These are phyloP conservation scores for Holcopasites calliopsidis DNA, from an alignment of 1,140 invertebrate genomes.

Conservation along the genomic window DNA sequence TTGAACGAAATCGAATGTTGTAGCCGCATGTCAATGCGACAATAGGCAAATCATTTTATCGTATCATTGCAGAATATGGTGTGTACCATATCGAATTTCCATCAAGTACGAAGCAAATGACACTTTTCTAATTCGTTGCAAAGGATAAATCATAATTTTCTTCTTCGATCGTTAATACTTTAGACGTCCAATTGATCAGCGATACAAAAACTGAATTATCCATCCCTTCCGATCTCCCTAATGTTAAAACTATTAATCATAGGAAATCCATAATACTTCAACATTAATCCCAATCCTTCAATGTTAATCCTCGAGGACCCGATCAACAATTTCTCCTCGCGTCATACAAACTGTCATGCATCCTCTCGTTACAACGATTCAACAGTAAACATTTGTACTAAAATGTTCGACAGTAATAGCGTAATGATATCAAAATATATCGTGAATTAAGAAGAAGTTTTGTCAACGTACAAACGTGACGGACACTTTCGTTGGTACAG, in stretches of 20 bases:
- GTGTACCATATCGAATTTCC: background rate
- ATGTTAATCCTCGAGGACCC: background rate
- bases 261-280: too few relatives aligned
- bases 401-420: conserved; percentile 26
- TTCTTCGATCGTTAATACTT: too few relatives aligned
- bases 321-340: background rate
- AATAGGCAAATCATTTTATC: too few relatives aligned
- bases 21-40: background rate
- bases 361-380: conserved; percentile 21
- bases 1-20: conserved; percentile 8
- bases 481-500: conserved; percentile 86
- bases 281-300: background rate
- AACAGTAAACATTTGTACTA: conserved; percentile 29
- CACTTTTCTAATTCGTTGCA: too few relatives aligned
- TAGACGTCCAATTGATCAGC: too few relatives aligned
- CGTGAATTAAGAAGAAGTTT: conserved; percentile 49
- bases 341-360: conserved; percentile 37
- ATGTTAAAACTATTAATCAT: too few relatives aligned
- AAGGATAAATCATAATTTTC: too few relatives aligned
- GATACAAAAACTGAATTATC: too few relatives aligned
- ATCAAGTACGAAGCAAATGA: background rate
- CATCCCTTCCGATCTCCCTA: too few relatives aligned
- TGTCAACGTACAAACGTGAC: conserved; percentile 87
- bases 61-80: background rate
- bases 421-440: conserved; percentile 27